A percentile compares a stretch with the other conserved stretches of the same genome.
Conservation (phyloP, 2,797 vertebrate species). For the Thalassophryne amazonica region DNA sequence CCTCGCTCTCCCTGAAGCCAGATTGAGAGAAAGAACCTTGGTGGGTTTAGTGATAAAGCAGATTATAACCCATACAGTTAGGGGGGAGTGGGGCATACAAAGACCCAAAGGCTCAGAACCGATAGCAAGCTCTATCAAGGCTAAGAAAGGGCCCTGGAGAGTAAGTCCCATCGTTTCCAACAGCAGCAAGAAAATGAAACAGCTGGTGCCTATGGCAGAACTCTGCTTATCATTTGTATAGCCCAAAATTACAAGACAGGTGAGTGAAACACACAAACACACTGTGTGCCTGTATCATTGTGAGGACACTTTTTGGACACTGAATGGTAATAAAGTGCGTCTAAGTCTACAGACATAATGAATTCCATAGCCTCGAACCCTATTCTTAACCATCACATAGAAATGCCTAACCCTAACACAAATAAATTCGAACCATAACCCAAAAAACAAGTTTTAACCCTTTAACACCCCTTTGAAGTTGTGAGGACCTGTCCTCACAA, state of each 20-base stretch:
- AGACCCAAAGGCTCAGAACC: constrained; percentile 52
- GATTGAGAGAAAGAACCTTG: constrained; percentile 25
- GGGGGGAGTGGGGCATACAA: constrained; percentile 37
- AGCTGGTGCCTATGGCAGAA: constrained; percentile 50
- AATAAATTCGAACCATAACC: too few relatives aligned
- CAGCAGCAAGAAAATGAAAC: constrained; percentile 60
- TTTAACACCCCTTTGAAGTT: too few relatives aligned
- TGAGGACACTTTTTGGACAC: too few relatives aligned
- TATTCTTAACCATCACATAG: too few relatives aligned
- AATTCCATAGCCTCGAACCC: too few relatives aligned
- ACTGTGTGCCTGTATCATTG: too few relatives aligned
- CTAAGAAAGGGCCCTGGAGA: constrained; percentile 57
- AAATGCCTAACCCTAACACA: too few relatives aligned
- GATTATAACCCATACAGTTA: constrained; percentile 50
- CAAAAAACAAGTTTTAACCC: too few relatives aligned
- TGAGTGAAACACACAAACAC: constrained; percentile 35
- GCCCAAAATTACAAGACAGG: constrained; percentile 52
- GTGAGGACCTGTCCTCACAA: too few relatives aligned
- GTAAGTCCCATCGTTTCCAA: constrained; percentile 60
- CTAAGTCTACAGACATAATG: too few relatives aligned
- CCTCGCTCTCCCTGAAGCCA: constrained; percentile 37
- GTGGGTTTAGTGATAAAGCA: constrained; percentile 53
- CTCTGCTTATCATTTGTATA: constrained; percentile 51
- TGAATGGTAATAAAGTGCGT: too few relatives aligned
- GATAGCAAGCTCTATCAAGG: constrained; percentile 59